Conservation (phyloP, 92 coral and sea anemone species). For the Palythoa grandis region DNA sequence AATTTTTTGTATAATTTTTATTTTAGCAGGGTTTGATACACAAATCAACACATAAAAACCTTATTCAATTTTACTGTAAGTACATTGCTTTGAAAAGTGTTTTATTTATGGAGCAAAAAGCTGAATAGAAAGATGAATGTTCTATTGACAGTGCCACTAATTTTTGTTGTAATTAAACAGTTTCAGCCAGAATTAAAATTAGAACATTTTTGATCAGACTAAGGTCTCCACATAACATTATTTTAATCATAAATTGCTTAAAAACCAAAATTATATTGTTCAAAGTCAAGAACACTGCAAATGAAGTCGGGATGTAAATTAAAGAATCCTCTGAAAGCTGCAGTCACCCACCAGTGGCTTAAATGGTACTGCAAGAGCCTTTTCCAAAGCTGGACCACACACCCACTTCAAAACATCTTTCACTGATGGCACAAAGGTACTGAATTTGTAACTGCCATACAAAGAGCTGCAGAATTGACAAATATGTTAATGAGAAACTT, state of each 20-base stretch:
- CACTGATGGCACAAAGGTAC: conserved; percentile 64
- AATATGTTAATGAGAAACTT: neutral
- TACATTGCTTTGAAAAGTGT: too few species aligned
- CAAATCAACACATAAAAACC: too few species aligned
- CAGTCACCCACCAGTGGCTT: conserved; percentile 65
- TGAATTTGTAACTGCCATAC: conserved; percentile 45
- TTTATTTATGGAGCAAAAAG: too few species aligned
- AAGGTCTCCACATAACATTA: too few species aligned
- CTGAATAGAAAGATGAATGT: too few species aligned
- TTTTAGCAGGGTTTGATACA: neutral
- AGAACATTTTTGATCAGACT: too few species aligned
- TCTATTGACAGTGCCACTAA: too few species aligned
- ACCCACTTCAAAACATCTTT: conserved; percentile 94
- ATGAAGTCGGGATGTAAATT: neutral
- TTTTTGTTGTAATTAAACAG: too few species aligned
- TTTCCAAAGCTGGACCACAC: conserved; percentile 89
- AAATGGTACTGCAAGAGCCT: conserved; percentile 66
- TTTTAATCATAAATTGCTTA: too few species aligned
- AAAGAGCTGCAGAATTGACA: conserved; percentile 42
- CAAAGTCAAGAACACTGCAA: neutral
- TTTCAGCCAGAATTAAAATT: too few species aligned
- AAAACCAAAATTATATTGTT: neutral
- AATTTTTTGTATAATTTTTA: neutral
- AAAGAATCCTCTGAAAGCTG: neutral
- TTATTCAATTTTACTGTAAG: too few species aligned